Evolutionary conservation across 1,140 invertebrate genomes (phyloP), one percentile per base, ranked within the genome.

Genomic region (Aphis craccivora): DNA sequence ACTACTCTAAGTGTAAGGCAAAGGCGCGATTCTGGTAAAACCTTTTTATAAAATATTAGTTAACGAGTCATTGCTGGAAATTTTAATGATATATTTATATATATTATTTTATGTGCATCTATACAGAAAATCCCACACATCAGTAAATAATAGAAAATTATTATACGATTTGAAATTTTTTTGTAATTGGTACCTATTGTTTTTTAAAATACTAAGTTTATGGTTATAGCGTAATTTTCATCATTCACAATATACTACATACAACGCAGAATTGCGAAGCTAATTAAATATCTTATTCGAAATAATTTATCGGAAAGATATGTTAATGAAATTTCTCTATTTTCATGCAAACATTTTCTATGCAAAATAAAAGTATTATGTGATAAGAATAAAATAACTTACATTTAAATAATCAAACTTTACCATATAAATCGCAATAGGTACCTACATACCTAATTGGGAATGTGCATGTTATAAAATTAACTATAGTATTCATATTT

Each of bases 241-340:
- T n/a, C 30, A 76, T 76, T 76, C 14, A 76, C 4, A 76, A n/a
- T 76, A 76, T n/a, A 67, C 9, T 18, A 67, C 25, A n/a, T 76
- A n/a, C 30, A 23, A 25, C 14, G 23, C 40, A 25, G 9, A 45
- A 45, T 18, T 45, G 40, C 14, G 14, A 18, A 45, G 20, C 40
- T 86, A 86, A 86, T 45, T 30, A 86, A 86, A 86, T 48, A 86
- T 45, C 43, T 86, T 30, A 45, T 86, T 86, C 11, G 9, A 86
- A 86, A 86, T 86, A 48, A 45, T 86, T 86, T 86, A 86, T 86
- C 4, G 40, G 22, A 11, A 43, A 86, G 0, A 43, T 86, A 86
- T 86, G 43, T 30, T 30, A 86, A 86, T 86, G 25, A n/a, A 86
- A 5, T 30, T 86, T 86, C 25, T 45, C 0, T 48, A 45, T 25